Evolutionary conservation across 1,140 invertebrate species (phyloP).

Genomic region (Apocrypta bakeri): DNA sequence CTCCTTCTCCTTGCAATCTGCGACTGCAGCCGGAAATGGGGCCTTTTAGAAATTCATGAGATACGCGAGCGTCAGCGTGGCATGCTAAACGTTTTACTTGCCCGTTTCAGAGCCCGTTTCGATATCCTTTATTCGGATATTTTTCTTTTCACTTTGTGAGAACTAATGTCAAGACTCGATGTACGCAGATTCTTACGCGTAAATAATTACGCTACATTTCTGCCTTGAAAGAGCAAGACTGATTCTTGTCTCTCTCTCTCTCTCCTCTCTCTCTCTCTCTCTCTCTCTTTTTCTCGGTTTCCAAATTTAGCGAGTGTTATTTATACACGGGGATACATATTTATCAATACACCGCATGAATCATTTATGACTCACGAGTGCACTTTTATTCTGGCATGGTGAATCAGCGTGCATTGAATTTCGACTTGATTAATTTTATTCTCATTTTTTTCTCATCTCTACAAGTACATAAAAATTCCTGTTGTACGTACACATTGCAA

Average conservation of each 20-base stretch:
- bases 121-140: too few relatives aligned
- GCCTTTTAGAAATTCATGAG: conserved; percentile 52
- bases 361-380: neutral
- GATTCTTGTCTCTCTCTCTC: too few relatives aligned
- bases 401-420: neutral
- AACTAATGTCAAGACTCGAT: too few relatives aligned
- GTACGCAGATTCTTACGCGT: too few relatives aligned
- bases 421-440: neutral
- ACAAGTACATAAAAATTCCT: neutral
- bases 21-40: conserved; percentile 47
- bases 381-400: neutral
- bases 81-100: conserved; percentile 38
- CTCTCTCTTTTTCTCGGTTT: neutral
- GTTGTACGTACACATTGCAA: neutral
- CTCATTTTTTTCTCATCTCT: neutral
- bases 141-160: too few relatives aligned
- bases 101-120: too few relatives aligned
- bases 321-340: neutral
- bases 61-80: conserved; percentile 28
- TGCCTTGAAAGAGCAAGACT: neutral
- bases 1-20: conserved; percentile 42
- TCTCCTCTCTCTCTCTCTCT: neutral
- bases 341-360: neutral
- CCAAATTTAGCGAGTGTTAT: neutral
- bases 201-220: too few relatives aligned